phyloP scores from a whole-genome alignment of 2,113 vertebrate species.

The Nicator chloris region DNA sequence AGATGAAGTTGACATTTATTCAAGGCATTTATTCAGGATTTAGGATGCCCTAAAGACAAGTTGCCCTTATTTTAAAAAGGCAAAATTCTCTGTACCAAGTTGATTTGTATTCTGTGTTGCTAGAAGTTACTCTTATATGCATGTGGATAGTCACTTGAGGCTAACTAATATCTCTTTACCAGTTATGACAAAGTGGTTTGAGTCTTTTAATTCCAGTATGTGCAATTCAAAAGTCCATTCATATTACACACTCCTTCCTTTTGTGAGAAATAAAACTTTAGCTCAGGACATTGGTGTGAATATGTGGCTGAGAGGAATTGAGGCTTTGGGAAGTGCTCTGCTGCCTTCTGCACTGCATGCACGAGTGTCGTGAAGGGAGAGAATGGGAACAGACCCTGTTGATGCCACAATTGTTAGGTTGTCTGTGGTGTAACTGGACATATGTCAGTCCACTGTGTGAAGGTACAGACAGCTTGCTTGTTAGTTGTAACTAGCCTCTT shows the following conservation, averaged over 20 bases:
- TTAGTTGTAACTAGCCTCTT: neutral
- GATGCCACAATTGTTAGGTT: neutral
- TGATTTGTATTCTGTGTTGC: neutral
- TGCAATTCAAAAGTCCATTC: neutral
- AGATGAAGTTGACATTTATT: neutral
- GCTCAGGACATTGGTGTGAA: neutral
- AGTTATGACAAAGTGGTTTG: neutral
- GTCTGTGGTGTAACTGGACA: neutral
- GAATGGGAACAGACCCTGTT: neutral
- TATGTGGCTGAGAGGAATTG: neutral
- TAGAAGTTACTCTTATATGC: neutral
- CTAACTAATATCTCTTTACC: neutral
- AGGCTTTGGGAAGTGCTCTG: neutral
- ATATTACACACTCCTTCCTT: neutral
- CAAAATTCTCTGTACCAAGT: neutral
- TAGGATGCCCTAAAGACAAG: neutral
- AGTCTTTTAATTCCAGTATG: neutral
- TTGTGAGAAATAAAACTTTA: neutral
- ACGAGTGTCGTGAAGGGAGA: neutral
- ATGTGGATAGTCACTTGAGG: neutral
- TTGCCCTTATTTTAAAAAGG: neutral
- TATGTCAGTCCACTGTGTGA: neutral
- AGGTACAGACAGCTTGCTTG: neutral
- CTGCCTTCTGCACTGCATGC: accelerated
- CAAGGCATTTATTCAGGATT: neutral